Percentiles rank a stretch among this genome's conserved stretches.
phyloP scores from a whole-genome alignment of 1,140 invertebrate genomes.

The Aphaenogaster rudis region DNA sequence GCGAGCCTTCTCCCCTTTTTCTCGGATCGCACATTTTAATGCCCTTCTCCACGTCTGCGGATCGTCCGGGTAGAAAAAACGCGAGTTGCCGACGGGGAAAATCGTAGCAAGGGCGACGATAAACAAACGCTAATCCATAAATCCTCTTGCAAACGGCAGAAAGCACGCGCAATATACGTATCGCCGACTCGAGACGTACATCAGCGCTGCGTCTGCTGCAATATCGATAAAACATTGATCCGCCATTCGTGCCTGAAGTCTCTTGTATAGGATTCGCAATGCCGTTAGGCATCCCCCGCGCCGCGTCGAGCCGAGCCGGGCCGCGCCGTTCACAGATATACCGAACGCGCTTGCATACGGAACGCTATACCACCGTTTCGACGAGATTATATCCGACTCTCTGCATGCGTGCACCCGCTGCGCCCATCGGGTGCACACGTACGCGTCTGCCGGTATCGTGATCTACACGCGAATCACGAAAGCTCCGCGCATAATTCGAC shows the following conservation, averaged over 20 bases:
- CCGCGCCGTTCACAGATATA: constrained; percentile 58
- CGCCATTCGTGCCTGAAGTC: constrained; percentile 80
- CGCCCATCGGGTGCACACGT: constrained; percentile 36
- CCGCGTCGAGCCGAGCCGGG: constrained; percentile 17
- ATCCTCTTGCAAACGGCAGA: constrained; percentile 79
- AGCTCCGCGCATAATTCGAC: constrained; percentile 66
- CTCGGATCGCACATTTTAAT: constrained; percentile 64
- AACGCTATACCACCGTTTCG: constrained; percentile 70
- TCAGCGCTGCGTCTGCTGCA: constrained; percentile 78
- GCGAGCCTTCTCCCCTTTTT: constrained; percentile 31
- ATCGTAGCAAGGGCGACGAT: constrained; percentile 72
- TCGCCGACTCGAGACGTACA: constrained; percentile 77
- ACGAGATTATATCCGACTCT: constrained; percentile 74
- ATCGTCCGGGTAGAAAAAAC: constrained; percentile 57
- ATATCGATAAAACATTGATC: constrained; percentile 84
- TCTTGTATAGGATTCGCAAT: constrained; percentile 80
- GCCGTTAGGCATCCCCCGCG: constrained; percentile 67
- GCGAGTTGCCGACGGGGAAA: constrained; percentile 39
- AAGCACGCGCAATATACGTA: constrained; percentile 79
- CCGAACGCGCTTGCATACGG: constrained; percentile 68
- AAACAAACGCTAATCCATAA: constrained; percentile 83
- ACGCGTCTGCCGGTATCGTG: constrained; percentile 69
- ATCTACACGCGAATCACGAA: constrained; percentile 75
- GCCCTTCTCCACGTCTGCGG: constrained; percentile 29
- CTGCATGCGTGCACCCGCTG: constrained; percentile 68